Conservation (phyloP, 2,113 vertebrate species). For the Otus sunia region DNA sequence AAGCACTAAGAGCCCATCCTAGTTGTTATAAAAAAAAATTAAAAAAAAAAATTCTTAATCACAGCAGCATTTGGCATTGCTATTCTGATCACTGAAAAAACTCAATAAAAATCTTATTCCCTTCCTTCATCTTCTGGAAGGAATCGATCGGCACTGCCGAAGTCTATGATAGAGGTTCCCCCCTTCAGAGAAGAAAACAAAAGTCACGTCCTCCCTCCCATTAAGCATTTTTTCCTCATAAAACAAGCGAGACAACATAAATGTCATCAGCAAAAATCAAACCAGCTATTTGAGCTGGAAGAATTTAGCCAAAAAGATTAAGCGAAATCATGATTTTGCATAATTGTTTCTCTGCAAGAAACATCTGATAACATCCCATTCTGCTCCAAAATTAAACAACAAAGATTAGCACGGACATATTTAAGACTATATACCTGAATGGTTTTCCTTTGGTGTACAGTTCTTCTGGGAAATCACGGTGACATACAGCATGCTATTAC, state of each 20-base stretch:
- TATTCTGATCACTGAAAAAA: slow-evolving; percentile 41
- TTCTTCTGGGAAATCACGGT: slow-evolving; percentile 66
- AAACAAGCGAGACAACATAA: slow-evolving; percentile 42
- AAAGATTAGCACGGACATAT: slow-evolving; percentile 24
- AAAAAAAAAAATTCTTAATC: neutral
- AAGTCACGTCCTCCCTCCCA: slow-evolving; percentile 52
- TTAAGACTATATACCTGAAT: slow-evolving; percentile 52
- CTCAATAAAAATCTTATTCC: slow-evolving; percentile 58
- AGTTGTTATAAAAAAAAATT: neutral
- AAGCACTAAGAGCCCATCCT: neutral
- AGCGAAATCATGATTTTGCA: neutral
- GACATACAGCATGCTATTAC: slow-evolving; percentile 60
- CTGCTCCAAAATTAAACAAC: slow-evolving; percentile 43
- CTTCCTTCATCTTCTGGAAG: slow-evolving; percentile 61
- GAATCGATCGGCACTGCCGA: slow-evolving; percentile 44
- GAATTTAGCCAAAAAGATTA: slow-evolving; percentile 34
- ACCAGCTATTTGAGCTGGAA: slow-evolving; percentile 21
- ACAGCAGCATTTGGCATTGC: neutral
- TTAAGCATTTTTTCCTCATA: slow-evolving; percentile 35
- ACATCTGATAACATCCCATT: slow-evolving; percentile 30
- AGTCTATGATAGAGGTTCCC: neutral
- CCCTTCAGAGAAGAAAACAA: slow-evolving; percentile 31
- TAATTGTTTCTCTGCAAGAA: slow-evolving; percentile 33
- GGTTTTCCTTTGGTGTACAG: slow-evolving; percentile 44
- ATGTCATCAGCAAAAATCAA: slow-evolving; percentile 56